These are phyloP conservation scores for Torymus auratus DNA, from an alignment of 2,888 invertebrate genomes.

Conservation along the genomic window DNA sequence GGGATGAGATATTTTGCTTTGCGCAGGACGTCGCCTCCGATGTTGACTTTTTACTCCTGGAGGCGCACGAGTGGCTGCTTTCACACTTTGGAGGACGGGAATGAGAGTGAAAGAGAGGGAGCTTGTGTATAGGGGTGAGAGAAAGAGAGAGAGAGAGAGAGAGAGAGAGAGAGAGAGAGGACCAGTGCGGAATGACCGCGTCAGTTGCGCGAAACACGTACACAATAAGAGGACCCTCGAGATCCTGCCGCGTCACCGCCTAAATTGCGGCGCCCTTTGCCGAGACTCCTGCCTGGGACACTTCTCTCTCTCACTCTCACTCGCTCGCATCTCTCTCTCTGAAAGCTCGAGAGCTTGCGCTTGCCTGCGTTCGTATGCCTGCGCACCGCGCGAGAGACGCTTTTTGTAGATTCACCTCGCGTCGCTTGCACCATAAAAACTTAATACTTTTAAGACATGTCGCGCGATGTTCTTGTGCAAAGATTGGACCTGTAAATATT, in stretches of 20 bases:
- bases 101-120: constrained; percentile 3
- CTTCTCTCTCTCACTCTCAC: constrained; percentile 16
- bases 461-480: background rate
- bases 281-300: constrained; percentile 42
- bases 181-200: constrained; percentile 36
- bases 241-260: constrained; percentile 48
- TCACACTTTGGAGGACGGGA: constrained; percentile 18
- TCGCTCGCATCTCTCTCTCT: too few relatives aligned
- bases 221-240: constrained; percentile 52
- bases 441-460: constrained; percentile 15
- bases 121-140: background rate
- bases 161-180: constrained; percentile 14
- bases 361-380: background rate
- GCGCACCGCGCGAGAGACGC: background rate
- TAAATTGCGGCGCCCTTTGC: constrained; percentile 40
- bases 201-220: constrained; percentile 53
- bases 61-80: constrained; percentile 50
- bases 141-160: constrained; percentile 1
- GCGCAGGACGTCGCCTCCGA: constrained; percentile 23
- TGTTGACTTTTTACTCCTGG: constrained; percentile 49
- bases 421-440: background rate
- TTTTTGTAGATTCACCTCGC: background rate
- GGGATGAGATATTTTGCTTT: constrained; percentile 39
- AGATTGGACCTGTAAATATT: background rate
- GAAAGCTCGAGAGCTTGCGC: too few relatives aligned